Evolutionary conservation across 2,113 vertebrate species (phyloP).

Genomic region (Anoplopoma fimbria): DNA sequence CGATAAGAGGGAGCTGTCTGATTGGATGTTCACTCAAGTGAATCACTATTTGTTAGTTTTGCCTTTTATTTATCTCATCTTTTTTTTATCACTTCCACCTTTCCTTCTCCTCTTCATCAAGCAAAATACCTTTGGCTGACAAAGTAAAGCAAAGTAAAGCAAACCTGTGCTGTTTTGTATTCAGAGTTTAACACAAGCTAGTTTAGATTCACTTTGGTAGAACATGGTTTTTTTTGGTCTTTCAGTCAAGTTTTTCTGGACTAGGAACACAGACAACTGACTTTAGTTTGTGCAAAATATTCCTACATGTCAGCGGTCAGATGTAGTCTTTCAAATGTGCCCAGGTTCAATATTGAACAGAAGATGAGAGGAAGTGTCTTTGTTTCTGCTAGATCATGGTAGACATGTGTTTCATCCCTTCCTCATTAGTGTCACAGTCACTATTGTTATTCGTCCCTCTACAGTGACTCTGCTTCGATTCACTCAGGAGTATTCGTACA

Average conservation of each 20-base stretch:
- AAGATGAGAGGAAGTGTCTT: not conserved
- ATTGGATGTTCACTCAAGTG: conserved; percentile 1
- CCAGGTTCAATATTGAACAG: not conserved
- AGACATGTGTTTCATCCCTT: not conserved
- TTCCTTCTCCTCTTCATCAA: conserved; percentile 14
- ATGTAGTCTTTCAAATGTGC: not conserved
- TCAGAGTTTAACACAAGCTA: too few species aligned
- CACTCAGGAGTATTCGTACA: not conserved
- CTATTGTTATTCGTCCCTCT: not conserved
- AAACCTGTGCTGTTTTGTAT: not conserved
- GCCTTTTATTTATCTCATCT: not conserved
- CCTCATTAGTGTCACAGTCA: conserved; percentile 5
- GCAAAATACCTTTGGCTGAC: not conserved
- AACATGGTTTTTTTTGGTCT: too few species aligned
- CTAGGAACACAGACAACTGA: too few species aligned
- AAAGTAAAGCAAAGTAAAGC: not conserved
- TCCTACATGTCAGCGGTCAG: too few species aligned
- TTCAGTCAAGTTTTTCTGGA: too few species aligned
- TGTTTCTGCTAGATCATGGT: not conserved
- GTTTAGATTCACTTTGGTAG: too few species aligned
- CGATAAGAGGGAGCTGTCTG: not conserved
- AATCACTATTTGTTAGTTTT: not conserved
- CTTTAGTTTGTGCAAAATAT: too few species aligned
- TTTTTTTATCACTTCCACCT: not conserved
- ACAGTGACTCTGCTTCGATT: not conserved